Conservation (phyloP, 2,797 vertebrate genomes). For the Carapus acus region DNA sequence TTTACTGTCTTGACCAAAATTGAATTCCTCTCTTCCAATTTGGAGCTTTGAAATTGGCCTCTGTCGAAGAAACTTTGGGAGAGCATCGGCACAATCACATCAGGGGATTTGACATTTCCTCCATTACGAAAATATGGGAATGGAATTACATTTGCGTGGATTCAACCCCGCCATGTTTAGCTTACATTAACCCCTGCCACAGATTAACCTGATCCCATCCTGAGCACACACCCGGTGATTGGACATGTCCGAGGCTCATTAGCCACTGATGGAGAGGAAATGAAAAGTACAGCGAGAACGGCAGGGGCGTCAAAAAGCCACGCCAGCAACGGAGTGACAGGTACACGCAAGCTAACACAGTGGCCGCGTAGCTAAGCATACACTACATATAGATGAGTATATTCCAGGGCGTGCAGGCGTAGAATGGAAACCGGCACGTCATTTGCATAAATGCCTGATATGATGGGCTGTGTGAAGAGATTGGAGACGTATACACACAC, state of each 20-base stretch:
- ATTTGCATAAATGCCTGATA: conserved; percentile 3
- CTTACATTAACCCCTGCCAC: conserved; percentile 58
- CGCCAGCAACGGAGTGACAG: conserved; percentile 1
- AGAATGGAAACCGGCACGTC: conserved; percentile 1
- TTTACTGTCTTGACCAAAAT: conserved; percentile 17
- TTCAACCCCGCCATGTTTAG: conserved; percentile 60
- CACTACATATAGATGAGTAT: conserved; percentile 1
- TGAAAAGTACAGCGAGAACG: conserved; percentile 30
- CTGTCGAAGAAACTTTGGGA: conserved; percentile 2
- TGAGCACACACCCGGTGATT: conserved; percentile 55
- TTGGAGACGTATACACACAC: neutral
- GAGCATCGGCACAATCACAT: conserved; percentile 26
- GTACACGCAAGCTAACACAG: conserved; percentile 14
- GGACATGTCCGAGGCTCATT: conserved; percentile 61
- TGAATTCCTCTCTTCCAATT: conserved; percentile 5
- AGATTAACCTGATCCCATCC: conserved; percentile 64
- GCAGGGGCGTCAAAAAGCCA: neutral
- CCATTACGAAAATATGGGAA: conserved; percentile 54
- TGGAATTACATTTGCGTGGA: conserved; percentile 52
- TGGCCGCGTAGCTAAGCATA: neutral
- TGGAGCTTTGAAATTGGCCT: conserved; percentile 19
- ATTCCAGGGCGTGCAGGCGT: conserved; percentile 3
- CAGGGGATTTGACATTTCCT: conserved; percentile 51
- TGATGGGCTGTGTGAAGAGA: neutral
- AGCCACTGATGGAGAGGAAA: conserved; percentile 56